Conservation (phyloP, 2,113 vertebrate genomes). For the Cryptomyrus ogoouensis region DNA sequence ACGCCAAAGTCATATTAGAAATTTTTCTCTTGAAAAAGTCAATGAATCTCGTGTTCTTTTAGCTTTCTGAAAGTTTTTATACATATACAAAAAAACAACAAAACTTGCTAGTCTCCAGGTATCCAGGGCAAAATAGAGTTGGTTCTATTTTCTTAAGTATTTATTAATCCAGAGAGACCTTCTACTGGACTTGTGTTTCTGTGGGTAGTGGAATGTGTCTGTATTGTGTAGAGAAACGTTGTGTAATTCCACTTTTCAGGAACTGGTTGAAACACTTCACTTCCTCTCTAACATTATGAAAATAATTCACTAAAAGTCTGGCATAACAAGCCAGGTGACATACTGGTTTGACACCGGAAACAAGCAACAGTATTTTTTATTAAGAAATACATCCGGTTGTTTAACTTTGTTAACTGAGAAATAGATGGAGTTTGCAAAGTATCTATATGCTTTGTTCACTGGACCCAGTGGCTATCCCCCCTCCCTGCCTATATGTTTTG, state of each 20-base stretch:
- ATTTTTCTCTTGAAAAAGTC: not conserved
- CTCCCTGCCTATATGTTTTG: not conserved
- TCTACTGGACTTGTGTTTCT: not conserved
- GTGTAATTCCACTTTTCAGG: not conserved
- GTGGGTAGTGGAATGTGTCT: not conserved
- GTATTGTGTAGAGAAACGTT: not conserved
- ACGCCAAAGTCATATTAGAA: not conserved
- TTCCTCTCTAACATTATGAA: not conserved
- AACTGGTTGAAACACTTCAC: not conserved
- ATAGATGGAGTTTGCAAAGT: not conserved
- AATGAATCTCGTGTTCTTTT: not conserved
- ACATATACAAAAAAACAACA: not conserved
- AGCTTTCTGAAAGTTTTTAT: not conserved
- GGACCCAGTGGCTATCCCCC: not conserved
- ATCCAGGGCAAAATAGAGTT: not conserved
- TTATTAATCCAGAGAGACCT: not conserved
- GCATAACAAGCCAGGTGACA: not conserved
- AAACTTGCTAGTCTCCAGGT: not conserved
- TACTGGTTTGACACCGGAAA: not conserved
- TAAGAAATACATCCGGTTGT: not conserved
- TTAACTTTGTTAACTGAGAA: not conserved
- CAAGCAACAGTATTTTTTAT: not conserved
- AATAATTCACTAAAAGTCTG: not conserved
- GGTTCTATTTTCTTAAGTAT: not conserved
- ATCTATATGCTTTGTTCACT: not conserved